These are phyloP conservation scores for Gallinago paraguaiae DNA, from an alignment of 2,113 vertebrate genomes.

Conservation along the genomic window DNA sequence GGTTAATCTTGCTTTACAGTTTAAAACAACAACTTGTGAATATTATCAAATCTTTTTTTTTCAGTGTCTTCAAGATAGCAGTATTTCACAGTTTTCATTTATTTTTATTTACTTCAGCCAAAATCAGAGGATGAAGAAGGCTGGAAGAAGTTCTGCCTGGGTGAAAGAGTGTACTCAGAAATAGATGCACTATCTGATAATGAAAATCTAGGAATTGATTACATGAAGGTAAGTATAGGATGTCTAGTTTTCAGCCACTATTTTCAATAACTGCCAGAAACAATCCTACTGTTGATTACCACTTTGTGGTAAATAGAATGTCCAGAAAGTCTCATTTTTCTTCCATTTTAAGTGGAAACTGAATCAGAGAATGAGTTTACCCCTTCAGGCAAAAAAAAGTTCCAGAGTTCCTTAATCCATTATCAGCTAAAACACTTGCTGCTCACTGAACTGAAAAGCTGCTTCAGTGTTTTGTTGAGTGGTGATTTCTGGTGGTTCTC, in stretches of 20 bases:
- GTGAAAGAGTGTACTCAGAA: conserved; percentile 81
- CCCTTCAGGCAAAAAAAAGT: background rate
- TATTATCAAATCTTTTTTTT: background rate
- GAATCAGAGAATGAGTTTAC: background rate
- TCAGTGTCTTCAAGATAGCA: background rate
- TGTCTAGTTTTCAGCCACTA: background rate
- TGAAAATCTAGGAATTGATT: conserved; percentile 85
- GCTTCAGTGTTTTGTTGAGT: background rate
- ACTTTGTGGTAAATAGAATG: background rate
- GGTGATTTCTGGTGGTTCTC: background rate
- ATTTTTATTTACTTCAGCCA: conserved; percentile 76
- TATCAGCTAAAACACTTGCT: background rate
- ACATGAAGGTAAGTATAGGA: conserved; percentile 80
- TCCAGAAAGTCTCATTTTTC: background rate
- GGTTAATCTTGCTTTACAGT: background rate
- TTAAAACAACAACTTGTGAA: background rate
- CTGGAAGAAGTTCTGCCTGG: conserved; percentile 95
- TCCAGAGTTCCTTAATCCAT: background rate
- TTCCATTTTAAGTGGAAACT: background rate
- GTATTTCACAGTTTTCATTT: background rate
- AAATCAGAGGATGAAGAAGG: conserved; percentile 89
- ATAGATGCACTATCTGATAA: conserved; percentile 46
- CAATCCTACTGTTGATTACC: background rate
- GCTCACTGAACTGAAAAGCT: background rate
- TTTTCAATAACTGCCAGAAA: background rate